Percentiles rank a stretch among this genome's conserved stretches.
Evolutionary conservation across 2,888 invertebrate species (phyloP).

Genomic region (Andrena camellia): DNA sequence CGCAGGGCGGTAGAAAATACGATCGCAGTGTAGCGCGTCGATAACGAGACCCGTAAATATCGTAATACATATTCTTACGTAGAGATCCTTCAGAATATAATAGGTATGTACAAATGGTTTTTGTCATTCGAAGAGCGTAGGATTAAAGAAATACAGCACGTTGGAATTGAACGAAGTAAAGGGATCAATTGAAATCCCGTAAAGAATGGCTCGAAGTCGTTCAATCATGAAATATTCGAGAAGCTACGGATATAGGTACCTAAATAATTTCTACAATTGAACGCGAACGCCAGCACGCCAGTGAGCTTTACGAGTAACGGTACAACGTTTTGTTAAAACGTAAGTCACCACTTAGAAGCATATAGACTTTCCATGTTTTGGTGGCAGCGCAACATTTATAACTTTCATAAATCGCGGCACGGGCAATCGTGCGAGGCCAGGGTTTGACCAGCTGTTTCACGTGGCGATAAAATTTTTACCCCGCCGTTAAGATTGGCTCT

Average conservation of each 20-base stretch:
- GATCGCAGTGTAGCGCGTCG: not conserved
- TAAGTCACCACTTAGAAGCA: slow-evolving; percentile 60
- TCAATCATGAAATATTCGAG: too few species aligned
- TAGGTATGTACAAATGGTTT: too few species aligned
- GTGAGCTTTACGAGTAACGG: not conserved
- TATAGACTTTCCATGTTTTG: slow-evolving; percentile 67
- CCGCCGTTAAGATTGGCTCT: slow-evolving; percentile 38
- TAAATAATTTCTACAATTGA: not conserved
- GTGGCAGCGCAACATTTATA: slow-evolving; percentile 64
- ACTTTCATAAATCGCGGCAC: slow-evolving; percentile 58
- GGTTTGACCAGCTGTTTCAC: slow-evolving; percentile 59
- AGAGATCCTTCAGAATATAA: too few species aligned
- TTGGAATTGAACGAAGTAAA: too few species aligned
- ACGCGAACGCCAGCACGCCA: not conserved
- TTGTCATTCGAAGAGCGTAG: too few species aligned
- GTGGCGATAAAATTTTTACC: slow-evolving; percentile 63
- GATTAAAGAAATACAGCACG: too few species aligned
- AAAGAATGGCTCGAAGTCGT: too few species aligned
- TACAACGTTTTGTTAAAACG: slow-evolving; percentile 45
- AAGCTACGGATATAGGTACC: not conserved
- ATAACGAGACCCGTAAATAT: slow-evolving; percentile 1
- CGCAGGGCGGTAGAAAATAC: not conserved
- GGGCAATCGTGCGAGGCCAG: slow-evolving; percentile 52
- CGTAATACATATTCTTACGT: not conserved
- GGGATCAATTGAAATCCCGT: too few species aligned